A percentile compares a stretch with the other conserved stretches of the same genome.
phyloP scores from a whole-genome alignment of 1,140 invertebrate genomes.

The Prorops nasuta region DNA sequence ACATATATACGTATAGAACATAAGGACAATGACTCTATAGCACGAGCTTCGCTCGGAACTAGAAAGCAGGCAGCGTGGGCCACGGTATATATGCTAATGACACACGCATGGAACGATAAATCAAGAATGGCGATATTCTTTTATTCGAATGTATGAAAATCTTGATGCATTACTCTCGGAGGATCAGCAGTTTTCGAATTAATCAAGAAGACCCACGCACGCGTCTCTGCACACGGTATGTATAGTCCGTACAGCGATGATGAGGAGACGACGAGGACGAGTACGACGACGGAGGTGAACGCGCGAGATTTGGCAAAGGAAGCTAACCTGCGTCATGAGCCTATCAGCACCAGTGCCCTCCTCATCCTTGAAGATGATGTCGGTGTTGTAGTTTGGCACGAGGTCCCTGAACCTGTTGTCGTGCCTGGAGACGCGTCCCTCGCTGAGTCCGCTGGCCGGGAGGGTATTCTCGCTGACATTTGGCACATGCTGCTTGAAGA shows the following conservation, averaged over 20 bases:
- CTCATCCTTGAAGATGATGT: slow-evolving; percentile 95
- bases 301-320: not conserved
- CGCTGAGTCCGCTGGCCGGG: slow-evolving; percentile 80
- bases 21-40: no score
- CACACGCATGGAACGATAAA: no score
- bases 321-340: slow-evolving; percentile 88
- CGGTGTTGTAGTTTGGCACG: slow-evolving; percentile 90
- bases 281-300: not conserved
- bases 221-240: no score
- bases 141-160: no score
- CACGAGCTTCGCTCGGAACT: no score
- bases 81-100: no score
- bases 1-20: no score
- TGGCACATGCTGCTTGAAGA: slow-evolving; percentile 93
- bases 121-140: no score
- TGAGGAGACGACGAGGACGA: slow-evolving; percentile 3
- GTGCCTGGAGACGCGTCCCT: slow-evolving; percentile 78
- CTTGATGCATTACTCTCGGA: no score
- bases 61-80: no score
- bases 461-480: slow-evolving; percentile 92
- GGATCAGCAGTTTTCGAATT: no score
- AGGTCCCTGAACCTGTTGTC: slow-evolving; percentile 85
- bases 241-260: not conserved
- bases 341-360: slow-evolving; percentile 93
- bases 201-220: no score